Evolutionary conservation across 2,888 invertebrate species (phyloP).

Genomic region (Heliconius ethilla): DNA sequence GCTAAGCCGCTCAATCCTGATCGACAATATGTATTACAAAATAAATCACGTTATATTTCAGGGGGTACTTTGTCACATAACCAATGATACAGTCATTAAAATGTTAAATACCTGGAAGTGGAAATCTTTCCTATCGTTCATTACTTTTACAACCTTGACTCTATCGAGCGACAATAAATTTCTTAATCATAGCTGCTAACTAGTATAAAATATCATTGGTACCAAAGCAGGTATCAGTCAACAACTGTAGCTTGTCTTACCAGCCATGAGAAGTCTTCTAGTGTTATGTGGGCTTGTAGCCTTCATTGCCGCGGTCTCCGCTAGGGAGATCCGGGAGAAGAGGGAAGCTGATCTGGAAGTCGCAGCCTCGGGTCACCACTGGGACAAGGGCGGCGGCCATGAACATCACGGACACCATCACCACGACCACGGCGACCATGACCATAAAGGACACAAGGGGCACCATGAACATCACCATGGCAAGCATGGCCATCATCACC

Average conservation of each 20-base stretch:
- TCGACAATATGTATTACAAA: not conserved
- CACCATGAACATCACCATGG: constrained; percentile 85
- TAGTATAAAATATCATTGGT: constrained; percentile 73
- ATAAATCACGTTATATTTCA: not conserved
- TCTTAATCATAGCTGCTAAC: constrained; percentile 59
- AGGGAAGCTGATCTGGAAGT: constrained; percentile 77
- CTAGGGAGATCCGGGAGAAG: constrained; percentile 76
- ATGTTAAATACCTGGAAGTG: constrained; percentile 53
- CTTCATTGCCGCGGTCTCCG: constrained; percentile 74
- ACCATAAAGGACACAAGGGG: constrained; percentile 86
- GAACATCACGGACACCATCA: constrained; percentile 84
- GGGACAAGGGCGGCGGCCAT: constrained; percentile 82
- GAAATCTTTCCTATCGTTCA: constrained; percentile 58
- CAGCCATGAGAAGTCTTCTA: constrained; percentile 68
- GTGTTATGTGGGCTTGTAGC: constrained; percentile 72
- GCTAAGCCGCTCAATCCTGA: not conserved
- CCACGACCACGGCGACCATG: constrained; percentile 84
- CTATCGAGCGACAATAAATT: constrained; percentile 59
- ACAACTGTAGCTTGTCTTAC: constrained; percentile 56
- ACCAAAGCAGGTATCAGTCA: constrained; percentile 68
- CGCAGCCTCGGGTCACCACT: constrained; percentile 72
- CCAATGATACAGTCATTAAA: not conserved
- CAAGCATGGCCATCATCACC: constrained; percentile 86
- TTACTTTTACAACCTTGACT: constrained; percentile 63
- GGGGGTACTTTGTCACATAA: not conserved